phyloP scores from a whole-genome alignment of 2,888 invertebrate species.

The Thera britannica region DNA sequence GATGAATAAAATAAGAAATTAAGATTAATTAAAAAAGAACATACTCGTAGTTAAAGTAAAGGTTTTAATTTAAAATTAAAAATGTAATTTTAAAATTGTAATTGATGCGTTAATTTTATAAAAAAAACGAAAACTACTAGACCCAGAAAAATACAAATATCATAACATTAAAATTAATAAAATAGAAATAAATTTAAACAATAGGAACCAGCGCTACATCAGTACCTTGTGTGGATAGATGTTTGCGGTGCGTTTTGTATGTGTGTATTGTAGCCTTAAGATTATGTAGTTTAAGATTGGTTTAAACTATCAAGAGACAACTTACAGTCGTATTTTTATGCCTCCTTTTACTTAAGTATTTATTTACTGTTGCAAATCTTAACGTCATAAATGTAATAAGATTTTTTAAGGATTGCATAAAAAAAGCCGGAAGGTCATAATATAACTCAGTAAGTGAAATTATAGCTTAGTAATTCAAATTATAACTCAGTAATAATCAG shows the following conservation, averaged over 20 bases:
- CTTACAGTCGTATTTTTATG: neutral
- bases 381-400: too few relatives aligned
- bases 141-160: conserved; percentile 26
- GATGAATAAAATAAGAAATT: neutral
- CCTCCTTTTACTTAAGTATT: too few relatives aligned
- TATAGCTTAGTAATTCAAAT: too few relatives aligned
- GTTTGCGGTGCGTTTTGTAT: conserved; percentile 38
- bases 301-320: neutral
- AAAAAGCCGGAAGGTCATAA: too few relatives aligned
- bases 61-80: too few relatives aligned
- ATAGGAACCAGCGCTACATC: conserved; percentile 44
- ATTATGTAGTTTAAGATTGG: conserved; percentile 7
- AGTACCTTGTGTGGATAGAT: conserved; percentile 44
- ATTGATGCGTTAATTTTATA: neutral
- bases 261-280: conserved; percentile 31
- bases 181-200: conserved; percentile 24
- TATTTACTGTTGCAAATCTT: too few relatives aligned
- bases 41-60: neutral
- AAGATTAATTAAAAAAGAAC: too few relatives aligned
- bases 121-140: conserved; percentile 6
- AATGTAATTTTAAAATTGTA: too few relatives aligned
- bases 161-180: conserved; percentile 18
- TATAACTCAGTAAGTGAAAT: too few relatives aligned
- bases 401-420: too few relatives aligned
- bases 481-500: too few relatives aligned